phyloP scores from a whole-genome alignment of 2,113 vertebrate species.

The Pterocles gutturalis region DNA sequence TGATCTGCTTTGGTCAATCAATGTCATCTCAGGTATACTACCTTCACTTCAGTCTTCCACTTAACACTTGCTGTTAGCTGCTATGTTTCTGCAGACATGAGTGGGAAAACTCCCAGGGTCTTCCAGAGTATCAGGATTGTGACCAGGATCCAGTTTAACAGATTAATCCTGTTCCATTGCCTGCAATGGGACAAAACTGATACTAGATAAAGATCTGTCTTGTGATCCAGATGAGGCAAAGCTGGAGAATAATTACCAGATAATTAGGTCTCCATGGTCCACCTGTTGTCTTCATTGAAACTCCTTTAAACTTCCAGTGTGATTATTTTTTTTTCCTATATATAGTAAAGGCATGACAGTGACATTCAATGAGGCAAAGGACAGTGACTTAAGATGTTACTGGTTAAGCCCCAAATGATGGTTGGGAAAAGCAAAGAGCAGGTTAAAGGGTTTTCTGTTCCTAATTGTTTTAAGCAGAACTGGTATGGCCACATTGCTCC shows the following conservation, averaged over 20 bases:
- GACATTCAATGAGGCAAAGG: not conserved
- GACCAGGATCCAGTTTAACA: not conserved
- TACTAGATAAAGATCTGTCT: not conserved
- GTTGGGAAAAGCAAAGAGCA: not conserved
- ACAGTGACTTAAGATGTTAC: not conserved
- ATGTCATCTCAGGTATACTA: too few species aligned
- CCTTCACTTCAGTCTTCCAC: not conserved
- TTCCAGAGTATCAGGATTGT: not conserved
- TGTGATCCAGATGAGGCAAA: not conserved
- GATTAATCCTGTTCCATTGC: not conserved
- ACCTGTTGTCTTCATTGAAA: not conserved
- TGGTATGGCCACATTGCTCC: not conserved
- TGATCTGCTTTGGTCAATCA: not conserved
- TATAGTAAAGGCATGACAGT: not conserved
- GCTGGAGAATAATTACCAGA: not conserved
- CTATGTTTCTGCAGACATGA: not conserved
- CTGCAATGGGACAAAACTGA: not conserved
- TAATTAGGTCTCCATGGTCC: not conserved
- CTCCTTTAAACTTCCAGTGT: not conserved
- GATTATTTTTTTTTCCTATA: too few species aligned
- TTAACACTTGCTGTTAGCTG: not conserved
- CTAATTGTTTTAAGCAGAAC: conserved; percentile 14
- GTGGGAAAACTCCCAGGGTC: not conserved
- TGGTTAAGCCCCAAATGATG: not conserved
- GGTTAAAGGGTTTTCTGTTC: not conserved